Evolutionary conservation across 2,113 vertebrate genomes (phyloP).

Genomic region (Vulpes ferrilata): DNA sequence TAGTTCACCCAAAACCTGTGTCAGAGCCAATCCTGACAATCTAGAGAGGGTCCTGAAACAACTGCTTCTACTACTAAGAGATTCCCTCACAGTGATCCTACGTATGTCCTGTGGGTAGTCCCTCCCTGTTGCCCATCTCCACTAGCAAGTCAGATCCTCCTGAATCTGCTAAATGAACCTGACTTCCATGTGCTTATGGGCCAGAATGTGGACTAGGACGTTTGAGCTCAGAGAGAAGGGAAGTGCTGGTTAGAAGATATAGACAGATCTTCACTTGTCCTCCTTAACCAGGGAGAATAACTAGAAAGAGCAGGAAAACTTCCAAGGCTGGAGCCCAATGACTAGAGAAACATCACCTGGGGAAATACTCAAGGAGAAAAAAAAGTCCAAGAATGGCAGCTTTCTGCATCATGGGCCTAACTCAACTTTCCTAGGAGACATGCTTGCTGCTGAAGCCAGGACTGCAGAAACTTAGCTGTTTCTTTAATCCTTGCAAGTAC

Average conservation of each 20-base stretch:
- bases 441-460: background rate
- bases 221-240: background rate
- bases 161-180: background rate
- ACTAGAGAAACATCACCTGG: constrained; percentile 3
- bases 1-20: constrained; percentile 44
- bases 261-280: background rate
- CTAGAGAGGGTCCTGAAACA: constrained; percentile 39
- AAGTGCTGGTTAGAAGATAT: background rate
- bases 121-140: background rate
- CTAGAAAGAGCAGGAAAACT: constrained; percentile 42
- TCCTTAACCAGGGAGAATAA: constrained; percentile 51
- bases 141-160: background rate
- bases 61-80: background rate
- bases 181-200: background rate
- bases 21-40: background rate
- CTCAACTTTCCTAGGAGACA: constrained; percentile 2
- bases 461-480: background rate
- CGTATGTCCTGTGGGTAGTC: background rate
- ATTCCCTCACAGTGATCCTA: background rate
- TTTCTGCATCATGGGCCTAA: background rate
- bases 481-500: background rate
- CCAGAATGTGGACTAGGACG: background rate
- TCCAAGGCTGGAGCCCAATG: background rate
- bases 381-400: background rate
- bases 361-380: background rate